phyloP scores from a whole-genome alignment of 2,113 vertebrate genomes.

The Atrichornis clamosus region DNA sequence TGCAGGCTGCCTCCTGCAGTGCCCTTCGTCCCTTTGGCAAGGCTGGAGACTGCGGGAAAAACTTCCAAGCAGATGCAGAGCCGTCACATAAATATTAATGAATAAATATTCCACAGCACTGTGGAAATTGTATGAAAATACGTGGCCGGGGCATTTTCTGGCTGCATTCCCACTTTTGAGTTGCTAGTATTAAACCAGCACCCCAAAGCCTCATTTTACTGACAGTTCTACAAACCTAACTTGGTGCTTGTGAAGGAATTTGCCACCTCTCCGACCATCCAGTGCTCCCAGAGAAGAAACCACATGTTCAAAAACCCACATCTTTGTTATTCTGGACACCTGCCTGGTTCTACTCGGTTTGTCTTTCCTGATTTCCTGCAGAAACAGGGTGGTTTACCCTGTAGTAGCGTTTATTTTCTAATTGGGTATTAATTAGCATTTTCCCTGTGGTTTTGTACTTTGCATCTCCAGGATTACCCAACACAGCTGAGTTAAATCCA shows the following conservation, averaged over 20 bases:
- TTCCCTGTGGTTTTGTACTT: not conserved
- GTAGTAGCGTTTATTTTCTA: not conserved
- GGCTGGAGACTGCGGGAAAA: not conserved
- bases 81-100: not conserved
- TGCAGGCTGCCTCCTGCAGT: not conserved
- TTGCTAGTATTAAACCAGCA: not conserved
- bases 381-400: not conserved
- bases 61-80: not conserved
- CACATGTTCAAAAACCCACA: not conserved
- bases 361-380: not conserved
- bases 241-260: not conserved
- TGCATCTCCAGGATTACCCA: not conserved
- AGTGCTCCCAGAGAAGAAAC: not conserved
- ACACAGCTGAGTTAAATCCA: not conserved
- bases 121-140: not conserved
- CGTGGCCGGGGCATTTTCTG: not conserved
- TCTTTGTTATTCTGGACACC: not conserved
- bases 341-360: not conserved
- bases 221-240: not conserved
- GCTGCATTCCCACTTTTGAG: not conserved
- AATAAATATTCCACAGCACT: accelerated
- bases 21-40: not conserved
- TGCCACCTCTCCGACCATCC: not conserved
- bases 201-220: not conserved
- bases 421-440: not conserved